These are phyloP conservation scores for Sebastes vulpes DNA, from an alignment of 2,797 vertebrate genomes.

Conservation along the genomic window DNA sequence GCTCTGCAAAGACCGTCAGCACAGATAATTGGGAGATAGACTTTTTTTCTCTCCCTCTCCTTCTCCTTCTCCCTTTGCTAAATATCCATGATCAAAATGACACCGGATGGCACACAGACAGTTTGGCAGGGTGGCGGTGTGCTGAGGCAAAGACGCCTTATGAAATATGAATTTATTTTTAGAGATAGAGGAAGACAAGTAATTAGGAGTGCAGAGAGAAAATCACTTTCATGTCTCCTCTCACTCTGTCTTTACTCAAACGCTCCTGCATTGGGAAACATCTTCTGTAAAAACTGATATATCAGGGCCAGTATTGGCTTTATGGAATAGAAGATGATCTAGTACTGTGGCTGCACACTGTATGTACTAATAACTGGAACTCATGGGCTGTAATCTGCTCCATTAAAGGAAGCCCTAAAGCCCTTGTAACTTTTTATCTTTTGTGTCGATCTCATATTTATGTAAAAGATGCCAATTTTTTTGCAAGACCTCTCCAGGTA, in stretches of 20 bases:
- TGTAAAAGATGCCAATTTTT: not conserved
- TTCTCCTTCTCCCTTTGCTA: conserved; percentile 49
- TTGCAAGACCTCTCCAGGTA: not conserved
- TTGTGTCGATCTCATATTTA: not conserved
- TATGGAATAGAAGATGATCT: conserved; percentile 2
- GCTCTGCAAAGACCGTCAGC: conserved; percentile 78
- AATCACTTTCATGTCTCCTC: conserved; percentile 66
- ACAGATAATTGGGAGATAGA: conserved; percentile 82
- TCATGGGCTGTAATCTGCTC: not conserved
- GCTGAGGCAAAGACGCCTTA: conserved; percentile 43
- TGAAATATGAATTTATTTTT: conserved; percentile 77
- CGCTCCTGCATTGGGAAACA: conserved; percentile 40
- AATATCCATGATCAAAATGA: conserved; percentile 84
- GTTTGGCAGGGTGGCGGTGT: conserved; percentile 38
- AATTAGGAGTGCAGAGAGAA: conserved; percentile 69
- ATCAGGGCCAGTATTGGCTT: conserved; percentile 15
- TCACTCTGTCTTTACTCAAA: conserved; percentile 44
- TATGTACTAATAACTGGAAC: not conserved
- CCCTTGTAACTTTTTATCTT: not conserved
- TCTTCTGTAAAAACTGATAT: conserved; percentile 26
- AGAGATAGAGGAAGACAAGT: conserved; percentile 68
- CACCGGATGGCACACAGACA: conserved; percentile 56
- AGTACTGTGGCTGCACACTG: not conserved
- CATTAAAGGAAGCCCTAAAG: not conserved
- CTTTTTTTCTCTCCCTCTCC: not conserved